phyloP scores from a whole-genome alignment of 2,797 vertebrate species.

The Liasis olivaceus region DNA sequence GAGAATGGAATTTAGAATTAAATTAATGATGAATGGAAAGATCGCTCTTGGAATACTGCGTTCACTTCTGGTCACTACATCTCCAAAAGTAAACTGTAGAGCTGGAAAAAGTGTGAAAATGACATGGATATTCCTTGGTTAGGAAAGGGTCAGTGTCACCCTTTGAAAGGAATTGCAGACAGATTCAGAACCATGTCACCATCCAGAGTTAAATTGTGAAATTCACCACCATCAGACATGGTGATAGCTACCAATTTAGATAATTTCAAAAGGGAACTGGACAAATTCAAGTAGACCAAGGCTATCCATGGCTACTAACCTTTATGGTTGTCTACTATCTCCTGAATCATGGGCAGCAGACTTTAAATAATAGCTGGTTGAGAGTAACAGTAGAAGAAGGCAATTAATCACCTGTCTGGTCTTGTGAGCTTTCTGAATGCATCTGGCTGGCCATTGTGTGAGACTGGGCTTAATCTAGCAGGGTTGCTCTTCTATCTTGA shows the following conservation, averaged over 20 bases:
- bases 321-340: not conserved
- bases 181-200: not conserved
- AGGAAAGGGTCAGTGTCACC: not conserved
- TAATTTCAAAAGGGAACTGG: not conserved
- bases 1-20: not conserved
- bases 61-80: not conserved
- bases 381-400: not conserved
- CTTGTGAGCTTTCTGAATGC: not conserved
- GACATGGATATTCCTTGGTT: not conserved
- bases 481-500: not conserved
- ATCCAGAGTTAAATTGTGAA: not conserved
- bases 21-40: not conserved
- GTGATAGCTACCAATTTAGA: not conserved
- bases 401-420: not conserved
- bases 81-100: not conserved
- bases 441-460: not conserved
- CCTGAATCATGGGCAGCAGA: not conserved
- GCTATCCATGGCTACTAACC: not conserved
- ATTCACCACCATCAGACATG: not conserved
- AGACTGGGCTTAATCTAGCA: not conserved
- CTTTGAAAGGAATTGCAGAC: not conserved
- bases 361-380: not conserved
- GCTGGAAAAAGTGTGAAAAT: not conserved
- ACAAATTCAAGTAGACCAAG: not conserved
- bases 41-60: not conserved